Percentiles rank a stretch among this genome's conserved stretches.
phyloP scores from a whole-genome alignment of 2,113 vertebrate species.

The Bombycilla garrulus region DNA sequence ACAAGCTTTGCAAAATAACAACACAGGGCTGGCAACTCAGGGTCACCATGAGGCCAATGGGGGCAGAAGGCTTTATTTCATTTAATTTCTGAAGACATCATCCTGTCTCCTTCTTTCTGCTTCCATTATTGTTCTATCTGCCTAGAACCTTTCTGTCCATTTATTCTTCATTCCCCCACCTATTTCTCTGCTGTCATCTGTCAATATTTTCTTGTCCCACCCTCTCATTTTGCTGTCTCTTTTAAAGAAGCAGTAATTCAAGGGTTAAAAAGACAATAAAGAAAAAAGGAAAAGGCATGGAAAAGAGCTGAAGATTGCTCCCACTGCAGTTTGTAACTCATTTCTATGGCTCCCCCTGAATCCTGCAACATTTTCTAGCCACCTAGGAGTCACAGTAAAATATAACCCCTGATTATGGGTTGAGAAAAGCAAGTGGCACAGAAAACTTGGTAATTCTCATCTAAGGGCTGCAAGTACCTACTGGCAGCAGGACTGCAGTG shows the following conservation, averaged over 20 bases:
- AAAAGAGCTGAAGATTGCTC: background rate
- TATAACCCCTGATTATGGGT: background rate
- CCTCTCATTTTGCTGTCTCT: background rate
- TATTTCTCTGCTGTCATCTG: background rate
- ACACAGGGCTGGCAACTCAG: background rate
- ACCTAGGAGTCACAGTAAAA: conserved; percentile 2
- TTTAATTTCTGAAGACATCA: conserved; percentile 16
- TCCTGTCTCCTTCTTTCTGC: background rate
- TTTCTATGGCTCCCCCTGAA: background rate
- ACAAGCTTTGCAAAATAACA: conserved; percentile 7
- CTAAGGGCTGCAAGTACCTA: background rate
- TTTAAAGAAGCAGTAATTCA: conserved; percentile 15
- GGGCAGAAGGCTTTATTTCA: background rate
- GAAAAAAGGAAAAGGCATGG: background rate
- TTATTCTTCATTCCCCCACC: background rate
- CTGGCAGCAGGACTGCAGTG: background rate
- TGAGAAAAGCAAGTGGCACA: background rate
- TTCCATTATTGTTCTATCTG: background rate
- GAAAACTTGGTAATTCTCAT: conserved; percentile 7
- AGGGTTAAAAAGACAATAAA: background rate
- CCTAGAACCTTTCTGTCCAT: background rate
- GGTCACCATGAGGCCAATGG: background rate
- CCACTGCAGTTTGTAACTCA: background rate
- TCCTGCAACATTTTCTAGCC: background rate
- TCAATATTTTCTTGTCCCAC: background rate